Evolutionary conservation across 2,113 vertebrate species (phyloP).

Genomic region (Arenaria interpres): DNA sequence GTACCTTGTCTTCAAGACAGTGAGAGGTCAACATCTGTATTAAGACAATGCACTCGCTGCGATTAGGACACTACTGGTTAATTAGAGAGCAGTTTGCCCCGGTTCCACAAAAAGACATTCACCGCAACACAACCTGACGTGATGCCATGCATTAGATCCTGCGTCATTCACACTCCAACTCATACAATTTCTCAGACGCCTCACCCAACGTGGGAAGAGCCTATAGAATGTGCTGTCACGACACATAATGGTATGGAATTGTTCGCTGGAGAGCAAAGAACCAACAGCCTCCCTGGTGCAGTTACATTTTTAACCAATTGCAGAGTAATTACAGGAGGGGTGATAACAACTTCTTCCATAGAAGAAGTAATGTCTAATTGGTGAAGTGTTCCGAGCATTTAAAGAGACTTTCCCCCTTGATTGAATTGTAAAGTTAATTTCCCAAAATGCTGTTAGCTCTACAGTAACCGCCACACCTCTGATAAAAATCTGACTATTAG

Average conservation of each 20-base stretch:
- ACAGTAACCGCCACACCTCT: not conserved
- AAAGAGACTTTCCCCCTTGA: not conserved
- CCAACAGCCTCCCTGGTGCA: not conserved
- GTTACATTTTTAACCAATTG: not conserved
- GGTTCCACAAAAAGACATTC: not conserved
- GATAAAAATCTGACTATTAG: constrained; percentile 21
- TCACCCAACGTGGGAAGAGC: not conserved
- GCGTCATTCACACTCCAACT: not conserved
- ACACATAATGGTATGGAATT: not conserved
- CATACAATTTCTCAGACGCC: not conserved
- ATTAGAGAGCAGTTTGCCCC: not conserved
- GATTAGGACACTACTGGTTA: constrained; percentile 5
- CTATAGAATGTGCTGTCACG: not conserved
- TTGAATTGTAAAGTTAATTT: not conserved
- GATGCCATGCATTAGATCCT: constrained; percentile 13
- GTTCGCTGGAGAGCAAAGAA: not conserved
- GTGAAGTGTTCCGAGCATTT: not conserved
- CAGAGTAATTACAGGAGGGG: not conserved
- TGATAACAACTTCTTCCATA: not conserved
- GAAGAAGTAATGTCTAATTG: not conserved
- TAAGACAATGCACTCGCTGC: not conserved
- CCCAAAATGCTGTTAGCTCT: not conserved
- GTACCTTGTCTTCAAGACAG: not conserved
- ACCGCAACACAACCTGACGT: not conserved
- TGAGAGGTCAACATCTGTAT: not conserved